Conservation (phyloP, 2,113 vertebrate species). For the Cichladusa arquata region DNA sequence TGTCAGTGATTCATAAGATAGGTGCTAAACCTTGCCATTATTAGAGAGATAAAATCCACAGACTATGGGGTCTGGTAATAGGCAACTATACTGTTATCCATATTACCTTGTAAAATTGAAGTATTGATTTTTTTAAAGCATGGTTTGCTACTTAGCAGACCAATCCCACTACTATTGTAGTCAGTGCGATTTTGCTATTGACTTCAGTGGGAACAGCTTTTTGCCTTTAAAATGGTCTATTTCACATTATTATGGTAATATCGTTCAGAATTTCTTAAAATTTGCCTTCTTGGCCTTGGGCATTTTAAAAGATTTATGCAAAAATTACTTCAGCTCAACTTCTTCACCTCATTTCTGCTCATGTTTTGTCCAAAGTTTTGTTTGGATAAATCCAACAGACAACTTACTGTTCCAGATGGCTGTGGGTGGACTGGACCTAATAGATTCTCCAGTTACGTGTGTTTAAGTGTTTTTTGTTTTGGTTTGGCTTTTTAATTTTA, state of each 20-base stretch:
- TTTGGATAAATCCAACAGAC: constrained; percentile 14
- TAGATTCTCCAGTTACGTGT: constrained; percentile 31
- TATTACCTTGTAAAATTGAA: constrained; percentile 46
- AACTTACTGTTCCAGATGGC: constrained; percentile 44
- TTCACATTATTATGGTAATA: constrained; percentile 40
- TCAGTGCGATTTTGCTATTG: constrained; percentile 33
- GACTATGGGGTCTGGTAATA: not conserved
- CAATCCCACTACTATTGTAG: constrained; percentile 5
- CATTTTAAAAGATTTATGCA: constrained; percentile 21
- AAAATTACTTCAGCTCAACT: constrained; percentile 11
- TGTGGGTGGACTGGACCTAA: constrained; percentile 42
- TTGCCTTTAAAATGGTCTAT: constrained; percentile 23
- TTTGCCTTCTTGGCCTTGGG: not conserved
- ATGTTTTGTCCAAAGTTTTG: constrained; percentile 34
- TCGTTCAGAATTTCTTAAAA: constrained; percentile 16
- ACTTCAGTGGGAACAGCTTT: not conserved
- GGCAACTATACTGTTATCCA: constrained; percentile 8
- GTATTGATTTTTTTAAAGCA: constrained; percentile 63
- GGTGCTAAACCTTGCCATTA: constrained; percentile 13
- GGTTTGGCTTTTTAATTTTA: constrained; percentile 15
- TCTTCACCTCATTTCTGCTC: constrained; percentile 36
- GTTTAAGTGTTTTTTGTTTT: not conserved
- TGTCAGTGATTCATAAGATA: not conserved
- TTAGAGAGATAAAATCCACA: constrained; percentile 10
- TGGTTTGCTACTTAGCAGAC: constrained; percentile 51